Evolutionary conservation across 2,888 invertebrate genomes (phyloP), one percentile per base, ranked within the genome.

Genomic region (Himalopsyche kuldschensis): DNA sequence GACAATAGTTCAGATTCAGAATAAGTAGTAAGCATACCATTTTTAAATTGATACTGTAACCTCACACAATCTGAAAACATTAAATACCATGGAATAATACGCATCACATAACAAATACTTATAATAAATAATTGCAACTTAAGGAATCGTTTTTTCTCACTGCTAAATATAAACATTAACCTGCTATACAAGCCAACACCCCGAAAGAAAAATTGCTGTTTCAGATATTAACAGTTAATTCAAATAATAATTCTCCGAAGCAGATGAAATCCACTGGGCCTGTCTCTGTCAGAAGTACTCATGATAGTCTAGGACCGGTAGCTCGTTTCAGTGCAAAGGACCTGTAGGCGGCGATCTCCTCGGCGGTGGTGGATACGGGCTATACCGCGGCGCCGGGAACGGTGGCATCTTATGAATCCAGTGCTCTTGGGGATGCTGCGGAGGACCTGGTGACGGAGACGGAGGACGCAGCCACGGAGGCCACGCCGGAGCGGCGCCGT

Each of bases 371-470:
- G 94, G 93, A 87, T 94, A 94, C 11, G 94, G 93, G 88, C 94
- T 93, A 88, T 91, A 91, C 87, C 93, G 92, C 17, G 94, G 91
- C 47, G 91, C 88, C 3, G 92, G 93, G 0, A 96, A 91, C 41
- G 91, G 88, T 3, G 92, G 91, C 0, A 96, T 96, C 89, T 97
- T 97, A 92, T 97, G 97, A 94, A 97, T 95, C 93, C 97, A 97
- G 69, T 69, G 69, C 27, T 11, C 95, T 88, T 97, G 95, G 0
- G 97, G 97, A 89, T 97, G 97, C 87, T 97, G 97, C 80, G 96
- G 91, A 46, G 96, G 91, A 96, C 96, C 94, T 96, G 95, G 88
- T 95, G 96, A 95, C 95, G 96, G 17, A 95, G 95, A 83, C 95
- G 90, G 89, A 95, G 96, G 87, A 95, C 95, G 88, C 96, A 95